Conservation (phyloP, 2,797 vertebrate genomes). For the Ptychadena robeensis region DNA sequence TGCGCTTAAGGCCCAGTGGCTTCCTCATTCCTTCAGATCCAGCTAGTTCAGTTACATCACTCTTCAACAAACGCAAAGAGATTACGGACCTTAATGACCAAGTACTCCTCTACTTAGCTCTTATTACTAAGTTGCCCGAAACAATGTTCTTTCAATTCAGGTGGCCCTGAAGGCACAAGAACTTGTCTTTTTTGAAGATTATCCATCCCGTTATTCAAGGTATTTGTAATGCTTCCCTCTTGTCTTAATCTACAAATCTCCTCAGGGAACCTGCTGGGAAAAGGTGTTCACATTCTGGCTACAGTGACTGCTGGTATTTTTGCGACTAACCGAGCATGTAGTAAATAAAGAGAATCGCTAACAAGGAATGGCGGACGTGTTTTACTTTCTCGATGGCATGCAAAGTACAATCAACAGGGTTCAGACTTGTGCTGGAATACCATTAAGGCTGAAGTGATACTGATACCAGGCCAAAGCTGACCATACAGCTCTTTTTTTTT, state of each 20-base stretch:
- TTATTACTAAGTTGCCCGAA: conserved; percentile 24
- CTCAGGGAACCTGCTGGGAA: conserved; percentile 31
- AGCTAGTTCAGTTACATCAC: conserved; percentile 18
- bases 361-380: too few species aligned
- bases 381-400: background rate
- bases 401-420: background rate
- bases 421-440: background rate
- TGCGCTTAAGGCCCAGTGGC: background rate
- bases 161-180: conserved; percentile 10
- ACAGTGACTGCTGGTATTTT: background rate
- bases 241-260: conserved; percentile 41
- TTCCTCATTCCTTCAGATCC: conserved; percentile 21
- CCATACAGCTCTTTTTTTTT: too few species aligned
- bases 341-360: background rate
- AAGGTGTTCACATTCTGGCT: conserved; percentile 13
- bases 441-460: too few species aligned
- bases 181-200: conserved; percentile 45
- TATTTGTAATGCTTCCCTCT: conserved; percentile 39
- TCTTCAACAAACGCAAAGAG: conserved; percentile 18
- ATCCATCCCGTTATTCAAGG: conserved; percentile 50
- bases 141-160: conserved; percentile 29
- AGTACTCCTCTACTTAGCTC: conserved; percentile 32
- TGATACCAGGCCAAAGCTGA: too few species aligned
- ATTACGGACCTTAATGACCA: conserved; percentile 10
- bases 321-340: background rate